phyloP scores from a whole-genome alignment of 2,797 vertebrate species.

The Sebastes nivosus region DNA sequence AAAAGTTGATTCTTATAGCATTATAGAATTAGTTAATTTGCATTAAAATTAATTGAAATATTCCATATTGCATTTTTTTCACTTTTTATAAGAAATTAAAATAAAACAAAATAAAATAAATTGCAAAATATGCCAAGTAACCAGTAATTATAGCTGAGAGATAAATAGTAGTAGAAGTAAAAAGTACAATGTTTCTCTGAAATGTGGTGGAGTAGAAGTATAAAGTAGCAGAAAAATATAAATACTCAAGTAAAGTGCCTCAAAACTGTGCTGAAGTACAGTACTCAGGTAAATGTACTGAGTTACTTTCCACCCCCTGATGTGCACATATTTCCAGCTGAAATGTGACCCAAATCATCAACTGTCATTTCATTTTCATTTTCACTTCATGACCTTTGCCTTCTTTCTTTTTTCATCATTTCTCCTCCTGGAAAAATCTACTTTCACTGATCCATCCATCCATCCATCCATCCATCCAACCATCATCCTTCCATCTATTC shows the following conservation, averaged over 20 bases:
- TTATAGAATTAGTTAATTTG: rapidly evolving
- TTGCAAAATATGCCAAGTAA: background rate
- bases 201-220: background rate
- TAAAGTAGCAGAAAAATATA: background rate
- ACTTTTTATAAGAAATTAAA: background rate
- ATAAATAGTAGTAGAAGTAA: background rate
- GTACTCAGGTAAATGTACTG: background rate
- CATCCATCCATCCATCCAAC: conserved; percentile 4
- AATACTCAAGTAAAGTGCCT: background rate
- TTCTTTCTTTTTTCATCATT: conserved; percentile 30
- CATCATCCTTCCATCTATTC: conserved; percentile 29
- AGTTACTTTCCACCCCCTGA: background rate
- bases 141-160: background rate
- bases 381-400: conserved; percentile 10
- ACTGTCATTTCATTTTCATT: conserved; percentile 27
- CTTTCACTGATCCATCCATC: conserved; percentile 4
- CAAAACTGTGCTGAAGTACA: background rate
- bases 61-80: too few relatives aligned
- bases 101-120: background rate
- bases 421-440: conserved; percentile 7
- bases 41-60: background rate
- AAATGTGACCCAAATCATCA: background rate
- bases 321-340: background rate
- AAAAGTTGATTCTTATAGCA: rapidly evolving
- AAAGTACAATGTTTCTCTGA: background rate